Evolutionary conservation across 2,888 invertebrate species (phyloP), one percentile per base, ranked within the genome.

Genomic region (Athrips mouffetella): DNA sequence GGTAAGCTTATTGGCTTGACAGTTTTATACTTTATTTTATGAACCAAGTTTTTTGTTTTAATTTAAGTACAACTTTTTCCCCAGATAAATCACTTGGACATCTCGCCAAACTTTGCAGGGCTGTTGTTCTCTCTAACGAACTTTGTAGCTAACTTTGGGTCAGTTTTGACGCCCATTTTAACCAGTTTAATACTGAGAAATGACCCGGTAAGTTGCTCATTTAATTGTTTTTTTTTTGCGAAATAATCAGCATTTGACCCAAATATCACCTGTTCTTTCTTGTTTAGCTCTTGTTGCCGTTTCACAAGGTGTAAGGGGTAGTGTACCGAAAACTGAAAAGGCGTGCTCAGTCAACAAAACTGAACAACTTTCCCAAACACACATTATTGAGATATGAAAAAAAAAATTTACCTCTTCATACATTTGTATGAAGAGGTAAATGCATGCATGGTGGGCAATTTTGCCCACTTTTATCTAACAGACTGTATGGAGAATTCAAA

Each of bases 81-180:
- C 1, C 86, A 92, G 88, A 91, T 91, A 25, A 95, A 94, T 65
- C 94, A 94, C 56, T 91, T 96, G 54, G 96, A 96, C 70, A 80
- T 96, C 49, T 93, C 96, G 0, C 95, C 96, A 0, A 94, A 94
- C 64, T 95, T 92, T 64, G 94, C 94, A 0, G 96, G 96, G 1
- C 91, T 93, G 1, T 78, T 96, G 58, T 92, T 96, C 91, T 94
- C 95, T 8, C 88, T 96, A 35, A 93, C 94, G 0, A 96, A 96
- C 76, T 92, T 93, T 39, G 80, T 90, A 1, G 93, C 93, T 0
- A 94, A 93, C 62, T 67, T 93, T 2, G 92, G 92, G 57, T 92
- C 93, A 47, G 90, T 95, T 35, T 62, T 93, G 6, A 94, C 93
- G 0, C 96, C 96, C 0, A 76, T 94, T 0, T 68, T 91, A 4